Base-by-base conservation (phyloP, 2,888 invertebrate genomes). In the Agrilus mali region DNA sequence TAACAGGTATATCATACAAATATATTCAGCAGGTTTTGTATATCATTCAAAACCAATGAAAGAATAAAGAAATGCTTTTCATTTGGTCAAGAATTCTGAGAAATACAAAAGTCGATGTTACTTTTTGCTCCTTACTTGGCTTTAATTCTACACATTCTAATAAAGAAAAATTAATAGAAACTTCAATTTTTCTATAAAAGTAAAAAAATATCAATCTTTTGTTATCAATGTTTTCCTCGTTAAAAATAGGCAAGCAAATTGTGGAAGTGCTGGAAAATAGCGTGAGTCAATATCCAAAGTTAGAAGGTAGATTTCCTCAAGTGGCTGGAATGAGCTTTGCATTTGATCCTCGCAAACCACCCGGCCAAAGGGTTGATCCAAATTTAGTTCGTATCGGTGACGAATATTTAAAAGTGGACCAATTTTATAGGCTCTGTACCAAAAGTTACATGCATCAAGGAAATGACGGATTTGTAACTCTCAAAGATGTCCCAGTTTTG, bases 261-360 rank as follows among this genome's bases (percentile, higher is more conserved):
- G 64, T 86, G 50, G 72, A 75, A 43, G 81, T 82, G 0, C 60
- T 93, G 42, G 93, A 93, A 65, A 93, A 93, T 60, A 76, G 85
- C 0, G 90, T 93, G 20, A 79, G 78, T 48, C 81, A 84, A 60
- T 92, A 86, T 64, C 93, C 93, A 0, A 85, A 83, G 55, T 66
- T 90, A 17, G 92, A 92, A 63, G 92, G 92, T 1, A 66, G 92
- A 50, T 93, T 93, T 61, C 88, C 89, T 0, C 90, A 90, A 70
- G 82, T 87, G 33, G 80, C 88, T 0, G 86, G 86, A 4, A 64
- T 85, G 5, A 77, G 78, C 42, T 86, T 86, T 65, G 83, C 80
- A 0, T 86, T 86, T 63, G 80, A 85, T 65, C 82, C 84, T 0
- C 60, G 70, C 1, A 76, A 78, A 60, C 79, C 82, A 0, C 63